These are phyloP conservation scores for Amblyopsis hoosieri DNA, from an alignment of 2,797 vertebrate genomes.

Conservation along the genomic window DNA sequence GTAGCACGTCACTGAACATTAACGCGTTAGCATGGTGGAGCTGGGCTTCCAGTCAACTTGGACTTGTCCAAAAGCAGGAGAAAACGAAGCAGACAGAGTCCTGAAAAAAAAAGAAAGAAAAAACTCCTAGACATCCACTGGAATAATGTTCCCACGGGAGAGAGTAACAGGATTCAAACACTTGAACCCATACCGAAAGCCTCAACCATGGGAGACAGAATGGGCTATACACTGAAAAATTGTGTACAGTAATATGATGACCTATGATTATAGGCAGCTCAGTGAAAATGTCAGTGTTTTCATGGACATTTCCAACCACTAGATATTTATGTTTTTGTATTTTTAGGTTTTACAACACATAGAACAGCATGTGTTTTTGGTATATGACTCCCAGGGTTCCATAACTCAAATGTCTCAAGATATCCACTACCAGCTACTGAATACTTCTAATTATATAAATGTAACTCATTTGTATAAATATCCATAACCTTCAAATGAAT, in stretches of 20 bases:
- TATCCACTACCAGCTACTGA: no score
- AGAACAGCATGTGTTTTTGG: no score
- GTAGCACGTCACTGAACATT: constrained; percentile 73
- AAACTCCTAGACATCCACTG: constrained; percentile 22
- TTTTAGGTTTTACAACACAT: not conserved
- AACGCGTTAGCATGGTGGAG: constrained; percentile 65
- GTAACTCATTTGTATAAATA: no score
- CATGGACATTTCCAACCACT: no score
- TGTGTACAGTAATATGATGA: constrained; percentile 10
- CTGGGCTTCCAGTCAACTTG: constrained; percentile 58
- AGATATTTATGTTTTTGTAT: no score
- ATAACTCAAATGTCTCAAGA: no score
- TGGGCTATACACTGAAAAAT: constrained; percentile 13
- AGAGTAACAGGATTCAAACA: constrained; percentile 26
- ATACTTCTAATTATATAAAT: no score
- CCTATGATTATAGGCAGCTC: constrained; percentile 16
- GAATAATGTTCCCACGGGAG: constrained; percentile 48
- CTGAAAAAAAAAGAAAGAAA: constrained; percentile 14
- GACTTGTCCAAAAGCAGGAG: constrained; percentile 57
- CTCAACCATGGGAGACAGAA: constrained; percentile 7
- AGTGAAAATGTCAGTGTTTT: not conserved
- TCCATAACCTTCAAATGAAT: no score
- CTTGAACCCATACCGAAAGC: constrained; percentile 36
- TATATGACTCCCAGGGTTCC: no score
- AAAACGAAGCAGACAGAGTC: constrained; percentile 65